These are phyloP conservation scores for Amphiprion percula DNA, from an alignment of 2,113 vertebrate genomes.

Conservation along the genomic window DNA sequence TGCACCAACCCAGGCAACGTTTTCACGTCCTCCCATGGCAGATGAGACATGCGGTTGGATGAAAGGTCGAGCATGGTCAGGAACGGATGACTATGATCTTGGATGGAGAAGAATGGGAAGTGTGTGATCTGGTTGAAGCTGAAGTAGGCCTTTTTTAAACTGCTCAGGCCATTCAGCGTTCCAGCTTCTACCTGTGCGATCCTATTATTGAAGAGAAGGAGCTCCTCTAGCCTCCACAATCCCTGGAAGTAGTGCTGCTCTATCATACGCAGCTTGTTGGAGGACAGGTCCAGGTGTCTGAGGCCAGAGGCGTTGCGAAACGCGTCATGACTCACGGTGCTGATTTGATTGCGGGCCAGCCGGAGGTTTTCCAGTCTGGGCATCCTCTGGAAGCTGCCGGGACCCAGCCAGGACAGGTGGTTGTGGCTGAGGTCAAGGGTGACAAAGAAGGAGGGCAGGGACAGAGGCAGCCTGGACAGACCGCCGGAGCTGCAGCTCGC, in stretches of 20 bases:
- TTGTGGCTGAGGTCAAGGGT: constrained; percentile 95
- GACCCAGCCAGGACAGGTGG: constrained; percentile 84
- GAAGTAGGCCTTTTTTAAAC: constrained; percentile 91
- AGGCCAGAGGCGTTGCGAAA: constrained; percentile 89
- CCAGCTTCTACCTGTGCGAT: constrained; percentile 87
- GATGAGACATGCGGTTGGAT: constrained; percentile 88
- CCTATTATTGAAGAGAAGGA: constrained; percentile 93
- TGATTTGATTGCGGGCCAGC: constrained; percentile 89
- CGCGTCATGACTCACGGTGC: constrained; percentile 77
- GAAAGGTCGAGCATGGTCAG: constrained; percentile 94
- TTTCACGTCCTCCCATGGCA: constrained; percentile 89
- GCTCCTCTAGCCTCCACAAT: constrained; percentile 90
- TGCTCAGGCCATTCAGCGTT: constrained; percentile 84
- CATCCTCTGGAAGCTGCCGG: constrained; percentile 83
- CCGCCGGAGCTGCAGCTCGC: constrained; percentile 89
- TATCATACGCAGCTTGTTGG: constrained; percentile 88
- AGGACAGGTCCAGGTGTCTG: constrained; percentile 92
- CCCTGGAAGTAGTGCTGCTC: constrained; percentile 88
- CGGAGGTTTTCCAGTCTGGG: constrained; percentile 88
- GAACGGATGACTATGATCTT: constrained; percentile 87
- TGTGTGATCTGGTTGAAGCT: constrained; percentile 92
- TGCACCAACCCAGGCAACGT: constrained; percentile 87
- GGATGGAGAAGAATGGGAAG: constrained; percentile 91
- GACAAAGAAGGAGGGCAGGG: constrained; percentile 83
- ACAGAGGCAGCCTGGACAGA: constrained; percentile 85